Conservation (phyloP, 2,797 vertebrate species). For the Fistularia commersonii region DNA sequence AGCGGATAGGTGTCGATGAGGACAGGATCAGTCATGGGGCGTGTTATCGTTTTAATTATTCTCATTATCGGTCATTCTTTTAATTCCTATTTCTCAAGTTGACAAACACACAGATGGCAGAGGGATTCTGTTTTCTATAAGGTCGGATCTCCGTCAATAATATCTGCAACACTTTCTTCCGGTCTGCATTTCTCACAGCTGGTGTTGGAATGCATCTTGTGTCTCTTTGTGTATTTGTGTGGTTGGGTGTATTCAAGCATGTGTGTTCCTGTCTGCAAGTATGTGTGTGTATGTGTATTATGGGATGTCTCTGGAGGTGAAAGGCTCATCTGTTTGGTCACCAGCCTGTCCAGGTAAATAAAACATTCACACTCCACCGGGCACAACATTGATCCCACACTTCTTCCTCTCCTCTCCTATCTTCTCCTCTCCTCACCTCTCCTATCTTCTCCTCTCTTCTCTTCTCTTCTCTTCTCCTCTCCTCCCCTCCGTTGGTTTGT, state of each 20-base stretch:
- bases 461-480: neutral
- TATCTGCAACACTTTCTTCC: neutral
- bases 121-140: neutral
- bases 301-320: conserved; percentile 24
- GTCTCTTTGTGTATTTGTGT: conserved; percentile 1
- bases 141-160: neutral
- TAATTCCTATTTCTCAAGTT: too few species aligned
- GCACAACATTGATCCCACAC: conserved; percentile 27
- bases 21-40: too few species aligned
- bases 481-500: conserved; percentile 18
- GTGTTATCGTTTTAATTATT: conserved; percentile 1
- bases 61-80: too few species aligned
- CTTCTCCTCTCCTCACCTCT: conserved; percentile 5
- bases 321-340: conserved; percentile 23
- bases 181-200: conserved; percentile 1
- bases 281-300: conserved; percentile 8
- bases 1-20: conserved; percentile 17
- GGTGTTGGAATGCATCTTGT: neutral
- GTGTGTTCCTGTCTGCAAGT: conserved; percentile 11
- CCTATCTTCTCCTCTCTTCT: too few species aligned
- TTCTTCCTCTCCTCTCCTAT: neutral
- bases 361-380: conserved; percentile 49
- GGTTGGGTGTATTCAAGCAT: conserved; percentile 1
- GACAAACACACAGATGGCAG: too few species aligned
- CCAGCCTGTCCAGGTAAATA: conserved; percentile 47